A percentile compares a stretch with the other conserved stretches of the same genome.
These are phyloP conservation scores for Onychomys torridus DNA, from an alignment of 2,797 vertebrate genomes.

Conservation along the genomic window DNA sequence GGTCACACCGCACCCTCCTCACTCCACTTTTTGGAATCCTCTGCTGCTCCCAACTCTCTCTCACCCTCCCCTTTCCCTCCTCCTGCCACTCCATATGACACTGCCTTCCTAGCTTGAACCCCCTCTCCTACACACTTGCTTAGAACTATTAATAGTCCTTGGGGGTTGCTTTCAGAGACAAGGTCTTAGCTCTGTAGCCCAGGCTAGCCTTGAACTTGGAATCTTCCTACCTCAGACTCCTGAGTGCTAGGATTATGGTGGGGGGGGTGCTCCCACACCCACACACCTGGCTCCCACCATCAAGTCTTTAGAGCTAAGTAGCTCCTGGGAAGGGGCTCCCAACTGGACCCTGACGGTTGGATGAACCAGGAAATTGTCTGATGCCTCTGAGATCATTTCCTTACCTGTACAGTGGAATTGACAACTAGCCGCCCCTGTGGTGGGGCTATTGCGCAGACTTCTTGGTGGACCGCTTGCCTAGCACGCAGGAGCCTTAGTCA, in stretches of 20 bases:
- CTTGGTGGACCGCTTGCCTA: background rate
- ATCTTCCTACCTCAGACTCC: background rate
- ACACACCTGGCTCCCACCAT: background rate
- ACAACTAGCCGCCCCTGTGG: background rate
- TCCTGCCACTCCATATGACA: background rate
- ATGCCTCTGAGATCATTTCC: slow-evolving; percentile 29
- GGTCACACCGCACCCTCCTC: background rate
- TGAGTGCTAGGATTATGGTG: background rate
- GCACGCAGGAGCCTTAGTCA: background rate
- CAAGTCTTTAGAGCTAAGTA: background rate
- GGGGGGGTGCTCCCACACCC: background rate
- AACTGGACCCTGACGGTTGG: background rate
- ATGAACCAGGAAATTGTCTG: background rate
- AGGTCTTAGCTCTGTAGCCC: background rate
- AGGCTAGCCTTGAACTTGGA: background rate
- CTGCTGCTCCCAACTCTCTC: background rate
- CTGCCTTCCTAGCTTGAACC: background rate
- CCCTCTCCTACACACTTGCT: background rate
- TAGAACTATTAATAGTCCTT: background rate
- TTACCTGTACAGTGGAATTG: background rate
- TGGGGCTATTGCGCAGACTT: background rate
- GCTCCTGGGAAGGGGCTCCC: background rate
- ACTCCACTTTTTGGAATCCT: slow-evolving; percentile 1
- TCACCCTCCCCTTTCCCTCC: background rate
- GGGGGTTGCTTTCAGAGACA: background rate